Conservation (phyloP, 2,113 vertebrate genomes). For the Macquaria ambigua region DNA sequence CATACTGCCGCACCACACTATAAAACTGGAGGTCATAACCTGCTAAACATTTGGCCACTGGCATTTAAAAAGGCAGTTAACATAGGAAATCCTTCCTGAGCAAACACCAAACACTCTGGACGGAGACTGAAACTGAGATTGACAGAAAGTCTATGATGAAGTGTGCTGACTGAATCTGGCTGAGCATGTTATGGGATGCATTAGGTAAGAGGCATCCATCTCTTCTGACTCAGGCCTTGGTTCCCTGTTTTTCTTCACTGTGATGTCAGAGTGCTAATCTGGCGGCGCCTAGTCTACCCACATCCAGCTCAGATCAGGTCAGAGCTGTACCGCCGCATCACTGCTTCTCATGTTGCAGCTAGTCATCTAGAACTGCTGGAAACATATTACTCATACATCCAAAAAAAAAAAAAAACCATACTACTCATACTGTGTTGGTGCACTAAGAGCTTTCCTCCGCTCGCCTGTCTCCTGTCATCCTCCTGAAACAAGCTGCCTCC, state of each 20-base stretch:
- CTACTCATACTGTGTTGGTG: slow-evolving; percentile 59
- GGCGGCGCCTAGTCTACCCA: slow-evolving; percentile 61
- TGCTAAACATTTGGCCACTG: not conserved
- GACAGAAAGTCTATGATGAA: not conserved
- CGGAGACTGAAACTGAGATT: slow-evolving; percentile 1
- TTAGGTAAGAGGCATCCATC: slow-evolving; percentile 29
- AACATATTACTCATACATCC: slow-evolving; percentile 65
- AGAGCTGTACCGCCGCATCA: slow-evolving; percentile 57
- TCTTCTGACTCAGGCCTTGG: slow-evolving; percentile 54
- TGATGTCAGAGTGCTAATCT: slow-evolving; percentile 64
- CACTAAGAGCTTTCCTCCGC: slow-evolving; percentile 61
- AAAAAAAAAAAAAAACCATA: slow-evolving; percentile 21
- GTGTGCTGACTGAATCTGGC: not conserved
- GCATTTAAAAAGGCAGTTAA: slow-evolving; percentile 9
- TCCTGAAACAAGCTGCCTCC: slow-evolving; percentile 63
- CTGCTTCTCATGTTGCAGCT: slow-evolving; percentile 73
- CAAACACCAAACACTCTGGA: not conserved
- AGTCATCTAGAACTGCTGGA: slow-evolving; percentile 67
- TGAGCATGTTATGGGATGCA: slow-evolving; percentile 6
- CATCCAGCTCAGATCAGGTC: slow-evolving; percentile 63
- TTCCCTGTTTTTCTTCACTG: slow-evolving; percentile 42
- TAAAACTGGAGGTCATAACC: not conserved
- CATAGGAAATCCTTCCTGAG: not conserved
- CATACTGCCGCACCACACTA: not conserved
- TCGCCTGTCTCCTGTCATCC: slow-evolving; percentile 64